Base-by-base conservation (phyloP, 2,888 invertebrate genomes). In the Leptinotarsa haldemani region DNA sequence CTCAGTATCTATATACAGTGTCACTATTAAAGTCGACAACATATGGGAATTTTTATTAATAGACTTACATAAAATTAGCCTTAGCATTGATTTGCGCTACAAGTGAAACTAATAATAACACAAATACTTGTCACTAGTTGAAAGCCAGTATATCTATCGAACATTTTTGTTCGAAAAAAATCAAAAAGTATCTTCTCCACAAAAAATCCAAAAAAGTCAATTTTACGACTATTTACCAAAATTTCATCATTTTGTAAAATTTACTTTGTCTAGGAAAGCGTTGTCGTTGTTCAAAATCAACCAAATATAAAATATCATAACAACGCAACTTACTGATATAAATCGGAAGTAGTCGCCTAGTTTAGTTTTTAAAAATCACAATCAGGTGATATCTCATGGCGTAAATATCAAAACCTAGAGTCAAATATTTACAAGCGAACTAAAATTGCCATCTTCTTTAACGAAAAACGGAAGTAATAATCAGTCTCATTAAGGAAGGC, bases 401-500 rank as follows among this genome's bases (percentile, higher is more conserved):
- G 73, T 75, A 74, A 77, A 67, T 70, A 74, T 70, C 75, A 74
- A 67, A 76, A 77, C 70, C 74, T 79, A 75, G 30, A 70, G 65
- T 77, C 69, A 71, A 73, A 69, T 76, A 77, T 78, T 72, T 76
- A 79, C 77, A 76, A 46, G 68, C 63, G 20, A 67, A 77, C 74
- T 78, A 78, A 74, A 69, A 73, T 72, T 67, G 77, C 72, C 70
- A 77, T 73, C 78, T 77, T 77, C 73, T 71, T 74, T 66, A 73
- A 71, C 73, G 71, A 69, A 73, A 74, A 67, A 65, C 65, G 70
- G 76, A 78, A 78, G 73, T 77, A 76, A 78, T 75, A 72, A 83
- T 86, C 86, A 86, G 86, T 86, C 86, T 86, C 84, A 85, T 86
- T 81, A 83, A 85, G 84, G 84, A 83, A 84, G 82, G 83, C 78